A percentile compares a stretch with the other conserved stretches of the same genome.
These are phyloP conservation scores for Eidolon helvum DNA, from an alignment of 2,113 vertebrate species.

Conservation along the genomic window DNA sequence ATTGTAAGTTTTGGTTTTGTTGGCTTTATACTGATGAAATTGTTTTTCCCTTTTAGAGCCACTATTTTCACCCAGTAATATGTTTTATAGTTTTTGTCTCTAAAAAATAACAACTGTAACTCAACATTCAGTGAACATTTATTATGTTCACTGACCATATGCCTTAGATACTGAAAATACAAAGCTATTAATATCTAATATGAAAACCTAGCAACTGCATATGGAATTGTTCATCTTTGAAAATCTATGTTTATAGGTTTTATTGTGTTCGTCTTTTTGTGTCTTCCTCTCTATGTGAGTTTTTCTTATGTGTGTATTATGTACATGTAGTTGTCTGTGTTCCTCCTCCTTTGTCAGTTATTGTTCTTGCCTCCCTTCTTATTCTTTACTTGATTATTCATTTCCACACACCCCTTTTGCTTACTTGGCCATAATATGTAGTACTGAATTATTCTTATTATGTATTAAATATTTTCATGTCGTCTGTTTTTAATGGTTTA, in stretches of 20 bases:
- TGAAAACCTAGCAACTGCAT: background rate
- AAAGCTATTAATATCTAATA: conserved; percentile 4
- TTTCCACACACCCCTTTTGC: background rate
- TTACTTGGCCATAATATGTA: conserved; percentile 7
- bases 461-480: conserved; percentile 11
- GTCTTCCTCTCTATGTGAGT: background rate
- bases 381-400: background rate
- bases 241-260: background rate
- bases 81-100: background rate
- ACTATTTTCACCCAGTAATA: background rate
- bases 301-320: background rate
- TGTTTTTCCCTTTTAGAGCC: background rate
- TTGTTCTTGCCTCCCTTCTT: background rate
- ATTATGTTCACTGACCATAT: background rate
- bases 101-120: background rate
- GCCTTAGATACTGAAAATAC: background rate
- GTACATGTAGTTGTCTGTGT: background rate
- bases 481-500: conserved; percentile 23
- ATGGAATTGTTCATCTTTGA: background rate
- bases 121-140: background rate
- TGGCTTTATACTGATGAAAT: conserved; percentile 25
- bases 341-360: background rate
- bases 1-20: conserved; percentile 17
- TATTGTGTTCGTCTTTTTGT: background rate
- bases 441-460: background rate